A percentile compares a stretch with the other conserved stretches of the same genome.
Evolutionary conservation across 35 echinoderm and acorn worm genomes (phyloP).

Genomic region (Apostichopus japonicus): DNA sequence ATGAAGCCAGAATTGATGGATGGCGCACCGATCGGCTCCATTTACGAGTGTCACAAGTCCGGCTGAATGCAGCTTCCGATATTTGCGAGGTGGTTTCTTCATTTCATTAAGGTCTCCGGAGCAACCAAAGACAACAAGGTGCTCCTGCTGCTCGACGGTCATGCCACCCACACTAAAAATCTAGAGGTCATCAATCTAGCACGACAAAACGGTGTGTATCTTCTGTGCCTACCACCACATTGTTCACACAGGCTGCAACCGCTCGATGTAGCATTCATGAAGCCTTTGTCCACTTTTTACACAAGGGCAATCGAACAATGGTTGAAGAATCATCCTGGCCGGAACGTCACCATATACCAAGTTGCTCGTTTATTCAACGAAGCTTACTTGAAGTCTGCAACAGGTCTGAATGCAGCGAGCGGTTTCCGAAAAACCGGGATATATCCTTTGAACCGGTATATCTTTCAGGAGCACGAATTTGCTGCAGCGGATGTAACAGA

Average conservation of each 20-base stretch:
- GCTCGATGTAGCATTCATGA: conserved; percentile 51
- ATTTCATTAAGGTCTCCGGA: conserved; percentile 24
- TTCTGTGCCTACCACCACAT: conserved; percentile 45
- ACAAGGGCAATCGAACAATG: conserved; percentile 39
- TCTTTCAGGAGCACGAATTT: conserved; percentile 41
- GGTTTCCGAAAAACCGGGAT: conserved; percentile 53
- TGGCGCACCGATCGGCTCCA: conserved; percentile 28
- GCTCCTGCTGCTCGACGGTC: conserved; percentile 41
- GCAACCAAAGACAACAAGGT: conserved; percentile 49
- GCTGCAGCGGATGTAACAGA: conserved; percentile 31
- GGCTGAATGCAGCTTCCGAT: conserved; percentile 41
- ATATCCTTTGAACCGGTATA: conserved; percentile 13
- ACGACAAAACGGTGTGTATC: conserved; percentile 10
- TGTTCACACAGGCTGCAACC: conserved; percentile 55
- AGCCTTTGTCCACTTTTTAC: conserved; percentile 31
- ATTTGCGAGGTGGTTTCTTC: conserved; percentile 40
- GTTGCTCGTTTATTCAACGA: conserved; percentile 31
- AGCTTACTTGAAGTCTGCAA: conserved; percentile 45
- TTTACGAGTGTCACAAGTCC: conserved; percentile 52
- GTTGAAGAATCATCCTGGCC: conserved; percentile 35
- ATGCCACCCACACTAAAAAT: conserved; percentile 28
- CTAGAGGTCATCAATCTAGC: conserved; percentile 52
- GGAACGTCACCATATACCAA: conserved; percentile 25
- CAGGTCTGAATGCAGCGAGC: conserved; percentile 30
- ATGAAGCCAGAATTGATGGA: conserved; percentile 53